Conservation (phyloP, 1,140 invertebrate genomes). For the Caenorhabditis brenneri region DNA sequence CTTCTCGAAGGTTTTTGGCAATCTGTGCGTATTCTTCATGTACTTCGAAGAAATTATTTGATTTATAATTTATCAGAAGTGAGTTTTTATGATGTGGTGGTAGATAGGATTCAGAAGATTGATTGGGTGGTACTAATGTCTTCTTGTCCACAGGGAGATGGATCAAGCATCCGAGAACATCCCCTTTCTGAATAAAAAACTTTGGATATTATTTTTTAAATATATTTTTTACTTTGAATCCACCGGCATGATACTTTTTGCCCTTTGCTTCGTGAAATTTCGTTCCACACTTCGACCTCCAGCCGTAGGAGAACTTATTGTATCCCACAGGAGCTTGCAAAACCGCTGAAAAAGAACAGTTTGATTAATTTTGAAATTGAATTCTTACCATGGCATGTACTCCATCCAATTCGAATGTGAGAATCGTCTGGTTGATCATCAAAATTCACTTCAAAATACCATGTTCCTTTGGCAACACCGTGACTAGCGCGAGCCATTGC, state of each 20-base stretch:
- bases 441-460: slow-evolving; percentile 89
- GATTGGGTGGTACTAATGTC: not conserved
- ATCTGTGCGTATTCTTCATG: slow-evolving; percentile 89
- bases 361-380: not conserved
- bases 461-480: slow-evolving; percentile 75
- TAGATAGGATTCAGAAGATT: slow-evolving; percentile 50
- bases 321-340: slow-evolving; percentile 86
- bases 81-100: slow-evolving; percentile 62
- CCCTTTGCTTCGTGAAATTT: slow-evolving; percentile 92
- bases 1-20: slow-evolving; percentile 80
- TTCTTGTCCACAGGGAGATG: slow-evolving; percentile 61
- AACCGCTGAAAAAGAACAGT: slow-evolving; percentile 78
- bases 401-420: slow-evolving; percentile 90
- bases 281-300: slow-evolving; percentile 87
- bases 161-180: slow-evolving; percentile 74
- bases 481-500: slow-evolving; percentile 94
- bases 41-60: slow-evolving; percentile 95
- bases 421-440: slow-evolving; percentile 92
- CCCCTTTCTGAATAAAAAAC: slow-evolving; percentile 80
- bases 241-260: slow-evolving; percentile 77
- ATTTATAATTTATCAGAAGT: slow-evolving; percentile 76
- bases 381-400: slow-evolving; percentile 76
- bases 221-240: slow-evolving; percentile 43
- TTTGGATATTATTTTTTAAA: not conserved
- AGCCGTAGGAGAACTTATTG: slow-evolving; percentile 98